Conservation (phyloP, 2,113 vertebrate species). For the Scytalopus superciliaris region DNA sequence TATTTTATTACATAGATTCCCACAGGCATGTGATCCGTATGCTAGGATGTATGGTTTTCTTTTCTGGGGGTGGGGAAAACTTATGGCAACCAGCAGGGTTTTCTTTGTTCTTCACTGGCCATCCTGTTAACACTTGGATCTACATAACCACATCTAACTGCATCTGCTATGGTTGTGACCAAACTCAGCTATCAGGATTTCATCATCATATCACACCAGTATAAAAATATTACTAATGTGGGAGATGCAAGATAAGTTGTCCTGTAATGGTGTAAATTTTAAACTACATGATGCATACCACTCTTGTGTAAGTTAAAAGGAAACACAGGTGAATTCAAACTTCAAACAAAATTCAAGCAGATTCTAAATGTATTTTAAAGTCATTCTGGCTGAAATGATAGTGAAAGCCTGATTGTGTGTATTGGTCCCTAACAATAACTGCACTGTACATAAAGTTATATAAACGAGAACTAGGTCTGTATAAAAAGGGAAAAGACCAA, state of each 20-base stretch:
- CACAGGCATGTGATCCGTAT: conserved; percentile 58
- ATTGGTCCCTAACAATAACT: conserved; percentile 49
- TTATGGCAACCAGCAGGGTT: not conserved
- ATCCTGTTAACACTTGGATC: conserved; percentile 15
- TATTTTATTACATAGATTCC: conserved; percentile 59
- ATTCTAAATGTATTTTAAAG: not conserved
- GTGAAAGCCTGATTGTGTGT: conserved; percentile 48
- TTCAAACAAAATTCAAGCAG: not conserved
- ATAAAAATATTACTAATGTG: not conserved
- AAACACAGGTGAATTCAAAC: not conserved
- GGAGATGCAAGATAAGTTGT: not conserved
- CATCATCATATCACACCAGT: conserved; percentile 40
- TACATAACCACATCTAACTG: conserved; percentile 49
- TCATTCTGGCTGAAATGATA: conserved; percentile 41
- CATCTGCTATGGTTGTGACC: conserved; percentile 31
- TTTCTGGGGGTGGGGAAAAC: not conserved
- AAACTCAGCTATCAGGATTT: conserved; percentile 40
- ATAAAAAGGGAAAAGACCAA: not conserved
- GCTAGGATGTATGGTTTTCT: not conserved
- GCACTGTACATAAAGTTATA: not conserved
- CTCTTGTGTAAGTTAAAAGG: not conserved
- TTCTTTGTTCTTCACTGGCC: conserved; percentile 25
- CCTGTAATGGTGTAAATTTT: not conserved
- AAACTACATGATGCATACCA: not conserved
- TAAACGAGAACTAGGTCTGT: not conserved